phyloP scores from a whole-genome alignment of 2,113 vertebrate genomes.

The Pachycephala philippinensis region DNA sequence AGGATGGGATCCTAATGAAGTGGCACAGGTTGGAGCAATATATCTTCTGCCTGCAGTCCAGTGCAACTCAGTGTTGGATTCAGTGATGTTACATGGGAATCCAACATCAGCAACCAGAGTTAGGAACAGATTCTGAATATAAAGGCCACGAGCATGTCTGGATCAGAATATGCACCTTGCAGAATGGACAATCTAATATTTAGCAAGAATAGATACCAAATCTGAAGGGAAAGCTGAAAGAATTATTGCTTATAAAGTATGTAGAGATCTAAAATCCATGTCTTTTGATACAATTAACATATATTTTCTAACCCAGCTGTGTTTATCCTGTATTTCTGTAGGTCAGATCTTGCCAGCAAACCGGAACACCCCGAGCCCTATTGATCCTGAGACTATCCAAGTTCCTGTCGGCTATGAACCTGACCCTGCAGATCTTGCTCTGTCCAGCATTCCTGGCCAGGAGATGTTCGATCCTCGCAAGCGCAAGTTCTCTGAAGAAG shows the following conservation, averaged over 20 bases:
- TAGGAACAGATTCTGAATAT: not conserved
- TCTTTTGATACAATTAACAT: not conserved
- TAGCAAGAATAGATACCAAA: not conserved
- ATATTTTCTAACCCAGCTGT: not conserved
- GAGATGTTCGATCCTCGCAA: constrained; percentile 97
- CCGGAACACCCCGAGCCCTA: constrained; percentile 92
- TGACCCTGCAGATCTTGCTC: constrained; percentile 92
- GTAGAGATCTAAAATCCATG: not conserved
- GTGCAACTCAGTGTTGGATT: not conserved
- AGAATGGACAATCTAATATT: not conserved
- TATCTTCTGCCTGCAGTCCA: not conserved
- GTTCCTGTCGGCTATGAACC: constrained; percentile 90
- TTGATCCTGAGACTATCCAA: constrained; percentile 95
- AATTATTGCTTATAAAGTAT: not conserved
- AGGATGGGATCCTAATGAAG: not conserved
- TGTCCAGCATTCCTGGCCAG: constrained; percentile 98
- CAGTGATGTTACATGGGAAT: not conserved
- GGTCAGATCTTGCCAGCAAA: constrained; percentile 80
- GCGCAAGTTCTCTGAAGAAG: constrained; percentile 93
- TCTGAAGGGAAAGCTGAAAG: not conserved
- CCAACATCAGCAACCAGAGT: not conserved
- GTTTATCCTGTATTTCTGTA: constrained; percentile 25
- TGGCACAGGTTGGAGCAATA: not conserved
- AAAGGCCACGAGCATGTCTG: not conserved
- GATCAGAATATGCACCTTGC: not conserved